phyloP scores from a whole-genome alignment of 2,113 vertebrate genomes.

The Fulmarus glacialis region DNA sequence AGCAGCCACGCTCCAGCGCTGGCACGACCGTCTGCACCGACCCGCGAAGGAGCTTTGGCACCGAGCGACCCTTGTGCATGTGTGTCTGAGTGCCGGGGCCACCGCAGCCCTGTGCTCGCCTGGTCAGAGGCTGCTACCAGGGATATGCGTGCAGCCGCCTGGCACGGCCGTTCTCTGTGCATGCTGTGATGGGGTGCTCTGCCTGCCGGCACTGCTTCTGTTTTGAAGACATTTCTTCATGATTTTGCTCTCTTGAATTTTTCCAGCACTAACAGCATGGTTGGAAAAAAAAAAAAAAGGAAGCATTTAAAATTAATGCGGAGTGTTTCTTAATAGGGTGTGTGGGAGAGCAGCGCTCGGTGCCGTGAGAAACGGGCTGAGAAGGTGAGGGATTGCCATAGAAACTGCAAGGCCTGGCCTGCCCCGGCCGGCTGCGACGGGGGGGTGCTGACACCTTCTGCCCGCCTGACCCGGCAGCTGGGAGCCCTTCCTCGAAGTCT shows the following conservation, averaged over 20 bases:
- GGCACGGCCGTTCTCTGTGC: neutral
- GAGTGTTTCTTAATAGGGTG: neutral
- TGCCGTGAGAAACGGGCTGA: fast-evolving
- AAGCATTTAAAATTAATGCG: neutral
- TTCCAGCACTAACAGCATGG: fast-evolving
- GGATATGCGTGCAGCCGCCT: neutral
- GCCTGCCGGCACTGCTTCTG: neutral
- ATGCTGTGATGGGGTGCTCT: fast-evolving
- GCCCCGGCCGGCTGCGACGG: fast-evolving
- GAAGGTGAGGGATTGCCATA: neutral
- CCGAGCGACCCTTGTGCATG: neutral
- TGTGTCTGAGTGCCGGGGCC: neutral
- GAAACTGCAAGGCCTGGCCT: neutral
- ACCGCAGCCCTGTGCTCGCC: neutral
- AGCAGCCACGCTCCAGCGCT: neutral
- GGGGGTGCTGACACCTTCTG: neutral
- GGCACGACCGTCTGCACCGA: neutral
- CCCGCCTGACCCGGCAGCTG: too few relatives aligned
- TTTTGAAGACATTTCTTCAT: neutral
- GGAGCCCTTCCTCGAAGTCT: neutral
- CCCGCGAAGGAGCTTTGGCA: neutral
- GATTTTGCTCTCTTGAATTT: neutral
- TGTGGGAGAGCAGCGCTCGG: neutral
- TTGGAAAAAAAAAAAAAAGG: neutral
- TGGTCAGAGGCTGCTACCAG: neutral